Conservation (phyloP, 2,113 vertebrate genomes). For the Myiagra hebetior region DNA sequence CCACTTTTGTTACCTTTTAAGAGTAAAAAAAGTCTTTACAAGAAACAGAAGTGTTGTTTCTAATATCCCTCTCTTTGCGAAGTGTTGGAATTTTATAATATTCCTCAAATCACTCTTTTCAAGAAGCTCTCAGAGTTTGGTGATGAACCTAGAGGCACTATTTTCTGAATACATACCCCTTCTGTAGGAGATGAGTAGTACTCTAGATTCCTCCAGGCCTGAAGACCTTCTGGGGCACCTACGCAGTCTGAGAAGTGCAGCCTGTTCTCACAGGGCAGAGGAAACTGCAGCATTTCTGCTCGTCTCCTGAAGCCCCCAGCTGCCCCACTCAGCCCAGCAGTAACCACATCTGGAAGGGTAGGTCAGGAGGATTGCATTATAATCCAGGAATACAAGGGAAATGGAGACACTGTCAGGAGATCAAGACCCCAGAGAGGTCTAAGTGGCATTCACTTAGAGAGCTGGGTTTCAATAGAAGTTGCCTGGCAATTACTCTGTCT, state of each 20-base stretch:
- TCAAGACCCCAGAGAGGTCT: neutral
- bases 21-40: neutral
- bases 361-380: neutral
- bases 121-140: neutral
- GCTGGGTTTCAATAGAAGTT: neutral
- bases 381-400: neutral
- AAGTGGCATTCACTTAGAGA: neutral
- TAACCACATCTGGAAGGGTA: fast-evolving
- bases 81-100: neutral
- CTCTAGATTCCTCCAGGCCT: neutral
- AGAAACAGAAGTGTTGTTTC: neutral
- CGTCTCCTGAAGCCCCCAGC: neutral
- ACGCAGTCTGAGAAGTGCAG: neutral
- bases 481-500: neutral
- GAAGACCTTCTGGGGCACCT: neutral
- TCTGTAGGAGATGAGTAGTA: neutral
- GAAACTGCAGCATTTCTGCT: neutral
- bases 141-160: neutral
- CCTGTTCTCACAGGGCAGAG: neutral
- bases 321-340: neutral
- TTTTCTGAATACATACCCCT: neutral
- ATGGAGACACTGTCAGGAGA: neutral
- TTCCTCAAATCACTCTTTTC: neutral
- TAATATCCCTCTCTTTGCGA: neutral
- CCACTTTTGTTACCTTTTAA: neutral